Evolutionary conservation across 1,140 invertebrate species (phyloP).

Genomic region (Drosophila simulans): DNA sequence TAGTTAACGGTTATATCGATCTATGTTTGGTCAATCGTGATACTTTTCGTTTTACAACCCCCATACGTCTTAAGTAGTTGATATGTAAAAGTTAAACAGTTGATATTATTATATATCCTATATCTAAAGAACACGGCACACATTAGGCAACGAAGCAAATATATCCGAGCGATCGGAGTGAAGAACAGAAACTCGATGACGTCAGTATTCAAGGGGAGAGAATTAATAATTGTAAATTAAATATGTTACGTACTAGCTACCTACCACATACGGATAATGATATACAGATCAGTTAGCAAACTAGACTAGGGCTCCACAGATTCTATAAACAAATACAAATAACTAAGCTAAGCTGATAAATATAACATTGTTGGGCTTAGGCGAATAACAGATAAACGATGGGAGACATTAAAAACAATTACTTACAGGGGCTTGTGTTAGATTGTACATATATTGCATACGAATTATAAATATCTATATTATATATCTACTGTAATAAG

Average conservation of each 20-base stretch:
- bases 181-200: slow-evolving; percentile 68
- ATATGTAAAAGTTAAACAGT: slow-evolving; percentile 74
- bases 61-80: slow-evolving; percentile 59
- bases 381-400: slow-evolving; percentile 35
- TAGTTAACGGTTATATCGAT: slow-evolving; percentile 80
- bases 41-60: slow-evolving; percentile 67
- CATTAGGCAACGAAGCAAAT: slow-evolving; percentile 44
- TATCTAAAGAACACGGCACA: slow-evolving; percentile 29
- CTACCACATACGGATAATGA: slow-evolving; percentile 29
- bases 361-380: slow-evolving; percentile 43
- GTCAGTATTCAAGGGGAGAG: slow-evolving; percentile 72
- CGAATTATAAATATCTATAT: slow-evolving; percentile 42
- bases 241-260: slow-evolving; percentile 58
- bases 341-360: slow-evolving; percentile 31
- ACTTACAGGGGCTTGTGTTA: slow-evolving; percentile 82
- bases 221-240: slow-evolving; percentile 60
- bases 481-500: slow-evolving; percentile 38
- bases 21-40: slow-evolving; percentile 79
- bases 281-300: slow-evolving; percentile 42
- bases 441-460: slow-evolving; percentile 67
- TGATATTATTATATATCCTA: slow-evolving; percentile 64
- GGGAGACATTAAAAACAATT: slow-evolving; percentile 63
- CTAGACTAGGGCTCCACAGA: slow-evolving; percentile 67
- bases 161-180: slow-evolving; percentile 10
- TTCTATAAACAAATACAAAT: slow-evolving; percentile 51